These are phyloP conservation scores for Urocyon cinereoargenteus DNA, from an alignment of 2,797 vertebrate species.

Conservation along the genomic window DNA sequence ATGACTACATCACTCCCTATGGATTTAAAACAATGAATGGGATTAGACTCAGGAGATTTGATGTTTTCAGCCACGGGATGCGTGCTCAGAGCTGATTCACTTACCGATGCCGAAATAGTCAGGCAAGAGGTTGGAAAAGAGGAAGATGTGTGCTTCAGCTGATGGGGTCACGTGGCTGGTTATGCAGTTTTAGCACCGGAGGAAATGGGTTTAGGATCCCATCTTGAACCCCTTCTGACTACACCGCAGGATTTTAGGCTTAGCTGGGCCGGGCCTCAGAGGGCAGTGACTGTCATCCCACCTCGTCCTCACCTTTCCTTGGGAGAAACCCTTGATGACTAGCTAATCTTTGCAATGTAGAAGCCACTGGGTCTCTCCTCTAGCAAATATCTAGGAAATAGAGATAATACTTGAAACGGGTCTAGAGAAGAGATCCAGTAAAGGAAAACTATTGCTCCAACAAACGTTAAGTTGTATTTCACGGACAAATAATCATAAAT, in stretches of 20 bases:
- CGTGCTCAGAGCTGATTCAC: conserved; percentile 47
- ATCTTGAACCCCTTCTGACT: not conserved
- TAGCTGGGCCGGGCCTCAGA: not conserved
- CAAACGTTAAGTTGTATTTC: not conserved
- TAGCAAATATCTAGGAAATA: not conserved
- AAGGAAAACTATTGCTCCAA: conserved; percentile 51
- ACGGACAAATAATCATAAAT: not conserved
- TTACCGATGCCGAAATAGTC: conserved; percentile 17
- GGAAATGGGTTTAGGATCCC: not conserved
- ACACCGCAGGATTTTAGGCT: not conserved
- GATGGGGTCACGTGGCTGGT: not conserved
- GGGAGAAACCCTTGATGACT: not conserved
- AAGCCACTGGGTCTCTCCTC: not conserved
- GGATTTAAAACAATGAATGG: not conserved
- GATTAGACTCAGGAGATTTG: not conserved
- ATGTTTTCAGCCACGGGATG: not conserved
- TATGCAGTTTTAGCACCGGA: not conserved
- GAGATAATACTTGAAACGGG: not conserved
- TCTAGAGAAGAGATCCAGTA: conserved; percentile 2
- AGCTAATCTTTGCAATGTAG: not conserved
- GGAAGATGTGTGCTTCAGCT: not conserved
- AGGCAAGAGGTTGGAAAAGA: not conserved
- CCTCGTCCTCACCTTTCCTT: not conserved
- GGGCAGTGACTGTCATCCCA: accelerated
- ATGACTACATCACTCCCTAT: not conserved